These are phyloP conservation scores for Benitochromis conjunctus DNA, from an alignment of 2,113 vertebrate genomes.

Conservation along the genomic window DNA sequence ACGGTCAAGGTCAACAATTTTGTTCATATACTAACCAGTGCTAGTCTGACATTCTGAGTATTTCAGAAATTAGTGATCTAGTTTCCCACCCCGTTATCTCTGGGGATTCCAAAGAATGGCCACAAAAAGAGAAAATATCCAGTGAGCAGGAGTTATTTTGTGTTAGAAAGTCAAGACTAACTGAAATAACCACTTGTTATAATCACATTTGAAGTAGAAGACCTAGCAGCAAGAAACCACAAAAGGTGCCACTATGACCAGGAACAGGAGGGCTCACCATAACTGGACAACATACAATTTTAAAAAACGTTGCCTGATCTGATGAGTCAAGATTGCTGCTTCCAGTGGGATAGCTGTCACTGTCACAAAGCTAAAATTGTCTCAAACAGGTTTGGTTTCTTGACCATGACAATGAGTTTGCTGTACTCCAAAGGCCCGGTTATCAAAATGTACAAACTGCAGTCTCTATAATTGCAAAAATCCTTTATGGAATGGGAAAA, in stretches of 20 bases:
- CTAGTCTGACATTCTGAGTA: neutral
- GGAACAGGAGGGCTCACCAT: neutral
- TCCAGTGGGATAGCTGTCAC: neutral
- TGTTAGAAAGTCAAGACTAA: neutral
- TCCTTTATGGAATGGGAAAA: neutral
- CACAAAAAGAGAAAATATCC: neutral
- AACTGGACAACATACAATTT: neutral
- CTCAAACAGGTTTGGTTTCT: neutral
- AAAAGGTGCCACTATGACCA: neutral
- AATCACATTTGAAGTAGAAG: neutral
- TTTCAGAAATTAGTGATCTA: neutral
- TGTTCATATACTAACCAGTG: neutral
- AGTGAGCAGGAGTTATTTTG: neutral
- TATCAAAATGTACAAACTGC: neutral
- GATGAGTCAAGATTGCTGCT: neutral
- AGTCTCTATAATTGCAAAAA: neutral
- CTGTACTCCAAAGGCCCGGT: neutral
- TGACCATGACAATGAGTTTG: neutral
- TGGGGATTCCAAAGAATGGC: neutral
- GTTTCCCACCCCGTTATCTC: neutral
- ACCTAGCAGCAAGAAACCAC: neutral
- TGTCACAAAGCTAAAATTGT: neutral
- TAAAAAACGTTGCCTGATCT: neutral
- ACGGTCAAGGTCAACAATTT: neutral
- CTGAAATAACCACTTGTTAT: neutral